phyloP scores from a whole-genome alignment of 1,140 invertebrate genomes.

The Drosophila subpulchrella region DNA sequence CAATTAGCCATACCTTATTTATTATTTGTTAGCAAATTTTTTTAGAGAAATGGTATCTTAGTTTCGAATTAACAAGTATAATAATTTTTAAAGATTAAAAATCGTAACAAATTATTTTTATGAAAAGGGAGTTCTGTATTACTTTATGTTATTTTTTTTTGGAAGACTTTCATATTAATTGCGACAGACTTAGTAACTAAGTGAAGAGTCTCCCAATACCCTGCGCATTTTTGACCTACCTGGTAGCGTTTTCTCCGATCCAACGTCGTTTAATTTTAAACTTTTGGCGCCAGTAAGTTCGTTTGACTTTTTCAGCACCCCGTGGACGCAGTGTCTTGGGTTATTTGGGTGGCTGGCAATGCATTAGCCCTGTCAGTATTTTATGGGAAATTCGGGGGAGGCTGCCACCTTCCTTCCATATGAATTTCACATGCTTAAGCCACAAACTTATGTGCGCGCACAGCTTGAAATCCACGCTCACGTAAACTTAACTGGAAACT shows the following conservation, averaged over 20 bases:
- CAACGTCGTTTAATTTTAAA: constrained; percentile 74
- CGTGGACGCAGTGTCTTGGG: constrained; percentile 37
- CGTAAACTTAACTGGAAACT: constrained; percentile 76
- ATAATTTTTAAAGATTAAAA: no score
- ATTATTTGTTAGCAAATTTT: no score
- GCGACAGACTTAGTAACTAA: background rate
- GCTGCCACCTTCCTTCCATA: constrained; percentile 49
- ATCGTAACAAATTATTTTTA: no score
- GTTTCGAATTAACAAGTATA: no score
- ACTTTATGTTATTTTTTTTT: no score
- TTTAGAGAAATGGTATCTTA: no score
- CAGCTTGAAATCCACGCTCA: constrained; percentile 79
- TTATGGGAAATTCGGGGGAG: constrained; percentile 43
- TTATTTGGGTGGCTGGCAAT: constrained; percentile 68
- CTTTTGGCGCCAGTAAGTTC: constrained; percentile 68
- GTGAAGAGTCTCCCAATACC: background rate
- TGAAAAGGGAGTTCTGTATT: no score
- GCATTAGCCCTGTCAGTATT: constrained; percentile 67
- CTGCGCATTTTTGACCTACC: background rate
- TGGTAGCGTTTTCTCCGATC: constrained; percentile 24
- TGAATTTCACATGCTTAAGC: constrained; percentile 82
- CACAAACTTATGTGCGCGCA: constrained; percentile 79
- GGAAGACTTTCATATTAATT: no score
- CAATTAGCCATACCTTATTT: no score
- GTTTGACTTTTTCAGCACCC: constrained; percentile 35